These are phyloP conservation scores for Holacanthella duospinosa DNA, from an alignment of 2,888 invertebrate species.

Conservation along the genomic window DNA sequence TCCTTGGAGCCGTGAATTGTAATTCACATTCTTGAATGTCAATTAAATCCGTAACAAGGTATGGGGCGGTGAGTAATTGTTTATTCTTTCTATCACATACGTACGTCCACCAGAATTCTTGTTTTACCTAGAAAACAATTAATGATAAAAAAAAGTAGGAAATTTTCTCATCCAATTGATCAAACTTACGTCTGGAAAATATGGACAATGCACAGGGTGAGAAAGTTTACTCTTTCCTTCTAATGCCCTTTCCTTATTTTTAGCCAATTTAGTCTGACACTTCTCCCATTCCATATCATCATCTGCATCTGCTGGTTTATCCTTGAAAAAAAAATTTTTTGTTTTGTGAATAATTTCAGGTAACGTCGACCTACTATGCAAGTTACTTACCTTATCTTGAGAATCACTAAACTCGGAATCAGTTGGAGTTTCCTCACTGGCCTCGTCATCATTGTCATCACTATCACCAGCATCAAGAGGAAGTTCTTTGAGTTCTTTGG, in stretches of 20 bases:
- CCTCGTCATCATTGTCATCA: slow-evolving; percentile 49
- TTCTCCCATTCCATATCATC: slow-evolving; percentile 91
- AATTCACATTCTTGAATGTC: slow-evolving; percentile 83
- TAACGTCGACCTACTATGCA: too few relatives aligned
- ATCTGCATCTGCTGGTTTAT: slow-evolving; percentile 36
- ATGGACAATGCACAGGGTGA: slow-evolving; percentile 93
- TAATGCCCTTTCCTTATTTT: slow-evolving; percentile 64
- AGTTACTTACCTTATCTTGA: slow-evolving; percentile 25
- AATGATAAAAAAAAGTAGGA: neutral
- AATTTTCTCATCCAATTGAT: neutral
- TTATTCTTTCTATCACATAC: slow-evolving; percentile 89
- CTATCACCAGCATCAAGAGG: slow-evolving; percentile 43
- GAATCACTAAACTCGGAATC: slow-evolving; percentile 40
- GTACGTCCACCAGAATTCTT: slow-evolving; percentile 99
- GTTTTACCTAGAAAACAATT: slow-evolving; percentile 56
- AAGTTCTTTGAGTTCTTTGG: slow-evolving; percentile 28
- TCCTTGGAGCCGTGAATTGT: slow-evolving; percentile 90
- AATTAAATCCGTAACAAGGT: slow-evolving; percentile 84
- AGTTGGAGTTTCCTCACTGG: slow-evolving; percentile 38
- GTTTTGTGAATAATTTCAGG: neutral
- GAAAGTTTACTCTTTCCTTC: slow-evolving; percentile 90
- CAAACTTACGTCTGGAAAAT: slow-evolving; percentile 74
- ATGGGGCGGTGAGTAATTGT: slow-evolving; percentile 81
- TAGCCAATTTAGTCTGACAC: slow-evolving; percentile 76
- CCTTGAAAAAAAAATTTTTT: slow-evolving; percentile 20